Conservation (phyloP, 2,113 vertebrate species). For the Sakesphorus luctuosus region DNA sequence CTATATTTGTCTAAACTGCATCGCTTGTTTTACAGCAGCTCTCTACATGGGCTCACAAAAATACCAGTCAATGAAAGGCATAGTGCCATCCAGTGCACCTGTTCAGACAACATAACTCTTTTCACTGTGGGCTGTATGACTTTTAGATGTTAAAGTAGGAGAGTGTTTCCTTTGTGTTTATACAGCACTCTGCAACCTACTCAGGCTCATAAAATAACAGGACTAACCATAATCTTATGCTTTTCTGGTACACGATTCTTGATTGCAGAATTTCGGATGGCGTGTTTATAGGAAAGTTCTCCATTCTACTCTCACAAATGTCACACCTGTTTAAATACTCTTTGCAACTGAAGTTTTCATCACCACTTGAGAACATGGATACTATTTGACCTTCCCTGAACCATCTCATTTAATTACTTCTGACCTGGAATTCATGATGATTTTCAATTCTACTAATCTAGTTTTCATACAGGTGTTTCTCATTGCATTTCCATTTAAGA, state of each 20-base stretch:
- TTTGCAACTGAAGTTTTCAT: slow-evolving; percentile 70
- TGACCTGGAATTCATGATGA: slow-evolving; percentile 58
- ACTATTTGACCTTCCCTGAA: slow-evolving; percentile 45
- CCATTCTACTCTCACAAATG: not conserved
- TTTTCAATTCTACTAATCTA: slow-evolving; percentile 59
- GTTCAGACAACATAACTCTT: not conserved
- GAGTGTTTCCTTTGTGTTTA: not conserved
- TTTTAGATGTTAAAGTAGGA: not conserved
- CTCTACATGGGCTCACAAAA: not conserved
- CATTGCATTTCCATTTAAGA: slow-evolving; percentile 81
- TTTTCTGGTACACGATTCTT: not conserved
- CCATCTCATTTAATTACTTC: slow-evolving; percentile 69
- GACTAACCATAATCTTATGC: not conserved
- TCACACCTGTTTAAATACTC: slow-evolving; percentile 45
- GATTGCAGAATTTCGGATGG: not conserved
- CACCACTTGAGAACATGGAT: slow-evolving; percentile 64
- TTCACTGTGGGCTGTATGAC: not conserved
- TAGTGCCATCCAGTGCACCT: not conserved
- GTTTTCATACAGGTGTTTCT: slow-evolving; percentile 86
- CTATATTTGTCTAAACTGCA: not conserved
- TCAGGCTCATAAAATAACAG: not conserved
- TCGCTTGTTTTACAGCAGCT: not conserved
- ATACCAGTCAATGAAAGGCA: not conserved
- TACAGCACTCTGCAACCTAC: not conserved
- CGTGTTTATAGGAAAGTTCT: not conserved